phyloP scores from a whole-genome alignment of 2,113 vertebrate species.

The Anhinga rufa region DNA sequence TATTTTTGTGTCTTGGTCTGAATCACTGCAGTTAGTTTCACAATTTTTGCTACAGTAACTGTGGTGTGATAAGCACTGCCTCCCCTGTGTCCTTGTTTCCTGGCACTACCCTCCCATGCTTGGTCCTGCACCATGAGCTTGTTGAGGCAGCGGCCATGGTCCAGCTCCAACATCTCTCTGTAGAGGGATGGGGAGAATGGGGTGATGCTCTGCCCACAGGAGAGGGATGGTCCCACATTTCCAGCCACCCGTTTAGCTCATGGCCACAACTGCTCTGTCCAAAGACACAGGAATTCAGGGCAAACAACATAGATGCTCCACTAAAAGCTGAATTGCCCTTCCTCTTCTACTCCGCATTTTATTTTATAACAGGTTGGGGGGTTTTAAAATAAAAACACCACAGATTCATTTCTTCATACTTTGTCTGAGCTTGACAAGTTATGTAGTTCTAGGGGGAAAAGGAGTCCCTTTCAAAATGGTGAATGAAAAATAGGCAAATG shows the following conservation, averaged over 20 bases:
- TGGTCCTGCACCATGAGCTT: neutral
- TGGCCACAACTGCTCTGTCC: neutral
- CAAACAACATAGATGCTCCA: neutral
- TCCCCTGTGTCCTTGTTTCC: neutral
- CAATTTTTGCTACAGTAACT: neutral
- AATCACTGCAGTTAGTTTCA: neutral
- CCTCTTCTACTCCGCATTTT: neutral
- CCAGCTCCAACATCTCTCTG: neutral
- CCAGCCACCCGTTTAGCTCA: neutral
- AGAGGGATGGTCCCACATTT: rapidly evolving
- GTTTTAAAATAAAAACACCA: no score
- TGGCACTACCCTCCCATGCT: neutral
- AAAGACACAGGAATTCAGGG: neutral
- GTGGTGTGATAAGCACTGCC: rapidly evolving
- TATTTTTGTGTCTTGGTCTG: neutral
- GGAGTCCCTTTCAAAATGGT: neutral
- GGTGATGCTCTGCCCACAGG: rapidly evolving
- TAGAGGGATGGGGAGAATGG: rapidly evolving
- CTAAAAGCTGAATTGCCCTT: neutral
- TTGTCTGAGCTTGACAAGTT: neutral
- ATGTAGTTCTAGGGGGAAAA: neutral
- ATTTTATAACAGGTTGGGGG: neutral
- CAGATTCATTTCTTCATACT: neutral
- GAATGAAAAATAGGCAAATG: neutral
- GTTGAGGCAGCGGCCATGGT: rapidly evolving